Evolutionary conservation across 2,888 invertebrate species (phyloP), one percentile per base, ranked within the genome.

Genomic region (Pinctada fucata): DNA sequence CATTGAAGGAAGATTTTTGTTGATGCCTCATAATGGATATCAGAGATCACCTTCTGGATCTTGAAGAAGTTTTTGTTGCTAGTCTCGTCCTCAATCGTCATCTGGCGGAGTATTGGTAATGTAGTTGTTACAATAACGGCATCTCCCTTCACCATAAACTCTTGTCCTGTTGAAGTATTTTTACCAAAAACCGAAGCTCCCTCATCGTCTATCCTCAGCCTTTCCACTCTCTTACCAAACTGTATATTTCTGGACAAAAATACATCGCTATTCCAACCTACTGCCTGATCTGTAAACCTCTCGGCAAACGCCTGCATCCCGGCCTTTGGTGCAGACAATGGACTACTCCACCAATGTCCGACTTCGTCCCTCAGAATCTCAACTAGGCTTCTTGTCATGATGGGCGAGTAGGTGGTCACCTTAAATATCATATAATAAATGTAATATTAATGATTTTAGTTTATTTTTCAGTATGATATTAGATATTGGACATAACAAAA

Each of bases 1-100:
- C 77, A 84, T 65, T 84, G 82, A 2, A 84, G 65, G 16, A 81
- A 52, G 13, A 84, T 51, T 67, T 79, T 82, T 3, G 82, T 82
- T 2, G 82, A 76, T 31, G 82, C 66, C 10, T 73, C 72, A 52
- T 80, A 81, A 31, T 64, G 64, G 3, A 82, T 79, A 4, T 51
- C 72, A 6, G 65, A 71, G 3, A 84, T 31, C 4, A 77, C 82
- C 10, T 70, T 63, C 13, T 69, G n/a, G 31, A 74, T 52, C 3
- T 5, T 8, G 2, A 49, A 16, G 0, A 67, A 13, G 31, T 31
- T 31, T 1, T 31, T 31, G 1, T 31, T 31, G 31, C 31, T 31
- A 31, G 31, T 31, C 31, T 31, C 31, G 31, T 31, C 31, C 1
- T 76, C 73, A 31, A 84, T 16, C 8, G 81, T 71, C 52, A 84